Evolutionary conservation across 2,888 invertebrate species (phyloP).

Genomic region (Dasypogon diadema): DNA sequence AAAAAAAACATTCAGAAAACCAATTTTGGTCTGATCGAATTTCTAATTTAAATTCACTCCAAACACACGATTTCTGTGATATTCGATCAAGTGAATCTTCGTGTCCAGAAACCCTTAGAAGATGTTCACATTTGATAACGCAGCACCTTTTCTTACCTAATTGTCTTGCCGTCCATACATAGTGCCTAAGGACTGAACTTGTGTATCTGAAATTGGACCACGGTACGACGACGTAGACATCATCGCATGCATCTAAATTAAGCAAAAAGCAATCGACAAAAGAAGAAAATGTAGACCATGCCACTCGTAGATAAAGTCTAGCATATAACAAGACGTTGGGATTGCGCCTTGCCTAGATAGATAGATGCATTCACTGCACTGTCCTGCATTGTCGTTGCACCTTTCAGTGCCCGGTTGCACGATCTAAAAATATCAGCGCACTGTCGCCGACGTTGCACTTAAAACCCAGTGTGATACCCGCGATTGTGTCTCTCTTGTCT

Average conservation of each 20-base stretch:
- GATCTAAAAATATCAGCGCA: slow-evolving; percentile 34
- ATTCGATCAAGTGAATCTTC: background rate
- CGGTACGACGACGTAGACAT: slow-evolving; percentile 6
- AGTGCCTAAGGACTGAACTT: too few relatives aligned
- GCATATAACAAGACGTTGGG: slow-evolving; percentile 10
- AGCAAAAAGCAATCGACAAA: slow-evolving; percentile 36
- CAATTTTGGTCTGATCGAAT: too few relatives aligned
- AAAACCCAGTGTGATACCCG: slow-evolving; percentile 17
- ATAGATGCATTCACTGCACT: slow-evolving; percentile 24
- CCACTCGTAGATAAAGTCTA: slow-evolving; percentile 25
- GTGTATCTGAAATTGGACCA: slow-evolving; percentile 13
- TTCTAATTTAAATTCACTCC: too few relatives aligned
- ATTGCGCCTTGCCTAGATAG: background rate
- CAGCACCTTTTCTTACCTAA: background rate
- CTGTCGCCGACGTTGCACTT: slow-evolving; percentile 28
- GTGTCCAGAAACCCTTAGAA: too few relatives aligned
- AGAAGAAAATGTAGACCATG: slow-evolving; percentile 30
- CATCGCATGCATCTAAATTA: slow-evolving; percentile 36
- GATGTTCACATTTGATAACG: background rate
- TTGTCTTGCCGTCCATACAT: background rate
- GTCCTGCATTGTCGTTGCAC: slow-evolving; percentile 40
- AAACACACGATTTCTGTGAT: slow-evolving; percentile 1
- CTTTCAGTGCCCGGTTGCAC: slow-evolving; percentile 15
- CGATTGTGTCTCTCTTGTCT: slow-evolving; percentile 33
- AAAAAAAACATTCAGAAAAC: too few relatives aligned